Base-by-base conservation (phyloP, 2,888 invertebrate genomes). In the Crocallis elinguaria region DNA sequence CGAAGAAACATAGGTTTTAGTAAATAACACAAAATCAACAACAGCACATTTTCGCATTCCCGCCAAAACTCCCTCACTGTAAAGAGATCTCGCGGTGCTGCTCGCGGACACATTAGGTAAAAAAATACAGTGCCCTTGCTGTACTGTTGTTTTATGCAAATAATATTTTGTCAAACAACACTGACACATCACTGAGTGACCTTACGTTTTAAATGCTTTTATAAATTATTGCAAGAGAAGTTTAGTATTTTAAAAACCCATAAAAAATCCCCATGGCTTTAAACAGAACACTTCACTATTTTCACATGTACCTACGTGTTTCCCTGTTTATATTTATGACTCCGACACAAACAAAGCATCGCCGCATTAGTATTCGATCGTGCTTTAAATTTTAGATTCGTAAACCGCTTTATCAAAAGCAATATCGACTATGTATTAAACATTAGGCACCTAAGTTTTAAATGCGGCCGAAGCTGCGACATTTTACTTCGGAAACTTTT, bases 361-460 rank as follows among this genome's bases (percentile, higher is more conserved):
- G 66, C 49, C 57, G 73, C 85, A 85, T 89, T 87, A 88, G 82
- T 82, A 88, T 88, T 84, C 88, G 82, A 88, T 86, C 81, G 77
- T 82, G 77, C 79, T 89, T 89, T 89, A 88, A 87, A 90, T 84
- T 90, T 88, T 79, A 89, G 88, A 90, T 90, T 89, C 79, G 80
- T 81, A 86, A 88, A 88, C 85, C 84, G 86, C 86, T 88, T 89
- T 90, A 90, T 89, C 88, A 88, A 84, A 86, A 85, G 87, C 87
- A 84, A 90, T 90, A 90, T 88, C 90, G 72, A 75, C 82, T 75
- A 88, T 88, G 89, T 89, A 84, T 89, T 78, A 89, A 83, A 89
- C 90, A 89, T 88, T 74, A 88, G 84, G 77, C 79, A 75, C 76
- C 78, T 79, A 87, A 85, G 79, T 88, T 88, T 84, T 77, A 86